Evolutionary conservation across 1,140 invertebrate species (phyloP), one percentile per base, ranked within the genome.

Genomic region (Ceratina japonica): DNA sequence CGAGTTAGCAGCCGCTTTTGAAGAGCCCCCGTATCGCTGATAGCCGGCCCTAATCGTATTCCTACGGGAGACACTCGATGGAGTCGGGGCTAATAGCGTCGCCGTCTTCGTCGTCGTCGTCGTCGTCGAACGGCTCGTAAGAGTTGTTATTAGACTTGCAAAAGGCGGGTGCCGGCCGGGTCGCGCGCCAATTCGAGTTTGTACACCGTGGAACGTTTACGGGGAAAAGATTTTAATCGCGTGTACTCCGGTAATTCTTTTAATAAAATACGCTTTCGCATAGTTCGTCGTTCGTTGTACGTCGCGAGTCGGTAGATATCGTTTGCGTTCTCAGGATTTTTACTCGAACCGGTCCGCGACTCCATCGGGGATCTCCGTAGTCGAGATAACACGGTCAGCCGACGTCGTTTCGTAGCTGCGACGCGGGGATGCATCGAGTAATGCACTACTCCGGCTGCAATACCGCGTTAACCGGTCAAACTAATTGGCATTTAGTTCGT

Each of bases 21-120:
- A 91, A 90, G 85, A 91, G 90, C 85, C 89, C 87, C 88, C 88
- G 90, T 90, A 91, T 90, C 89, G 85, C 89, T 90, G 88, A 88
- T 87, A 90, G 89, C 85, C 80, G 71, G 85, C 86, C 84, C 83
- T 91, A 91, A 91, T 91, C 87, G 88, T 87, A 91, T 91, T 91
- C 90, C 89, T 90, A 87, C 84, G 37, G 86, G 82, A 75, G 80
- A 85, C 90, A 85, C 90, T 88, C 89, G 87, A 89, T 91, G 89
- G 86, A 87, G 80, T 61, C 31, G 56, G 22, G 61, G 89, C 87
- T 91, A 91, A 91, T 91, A 87, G 89, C 87, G 86, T 89, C 89
- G 82, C 83, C 65, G 51, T 18, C 64, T 54, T 70, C 54, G 24
- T 69, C 24, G 15, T 31, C 13, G 12, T 62, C 20, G 73, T 63